These are phyloP conservation scores for Pyxicephalus adspersus DNA, from an alignment of 2,113 vertebrate species.

Conservation along the genomic window DNA sequence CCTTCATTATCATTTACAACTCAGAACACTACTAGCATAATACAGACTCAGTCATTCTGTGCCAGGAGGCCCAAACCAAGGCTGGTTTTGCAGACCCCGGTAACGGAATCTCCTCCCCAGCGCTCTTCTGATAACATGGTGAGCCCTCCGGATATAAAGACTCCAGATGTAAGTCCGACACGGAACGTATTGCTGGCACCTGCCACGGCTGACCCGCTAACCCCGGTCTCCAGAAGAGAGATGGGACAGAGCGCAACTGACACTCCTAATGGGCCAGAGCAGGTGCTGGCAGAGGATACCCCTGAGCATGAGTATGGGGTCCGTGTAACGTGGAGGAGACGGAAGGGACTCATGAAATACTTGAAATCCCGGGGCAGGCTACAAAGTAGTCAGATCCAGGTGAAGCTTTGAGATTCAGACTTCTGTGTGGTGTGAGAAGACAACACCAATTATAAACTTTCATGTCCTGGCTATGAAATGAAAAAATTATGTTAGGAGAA, in stretches of 20 bases:
- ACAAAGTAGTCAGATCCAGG: slow-evolving; percentile 66
- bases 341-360: slow-evolving; percentile 72
- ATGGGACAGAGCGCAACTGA: not conserved
- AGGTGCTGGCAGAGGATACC: slow-evolving; percentile 81
- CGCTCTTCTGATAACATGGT: not conserved
- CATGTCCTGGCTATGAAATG: not conserved
- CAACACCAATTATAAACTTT: not conserved
- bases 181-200: not conserved
- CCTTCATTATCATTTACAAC: slow-evolving; percentile 51
- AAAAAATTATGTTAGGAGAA: not conserved
- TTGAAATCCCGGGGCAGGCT: slow-evolving; percentile 75
- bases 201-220: not conserved
- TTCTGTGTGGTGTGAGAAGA: not conserved
- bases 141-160: slow-evolving; percentile 64
- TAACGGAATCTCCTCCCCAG: not conserved
- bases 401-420: slow-evolving; percentile 60
- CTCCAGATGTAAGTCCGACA: slow-evolving; percentile 60
- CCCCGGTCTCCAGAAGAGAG: not conserved
- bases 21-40: not conserved
- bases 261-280: slow-evolving; percentile 45
- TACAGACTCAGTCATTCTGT: not conserved
- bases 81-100: too few relatives aligned
- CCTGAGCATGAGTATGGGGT: slow-evolving; percentile 86
- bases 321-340: slow-evolving; percentile 85
- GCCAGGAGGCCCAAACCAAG: not conserved